Evolutionary conservation across 2,888 invertebrate species (phyloP).

Genomic region (Byasa hedistus): DNA sequence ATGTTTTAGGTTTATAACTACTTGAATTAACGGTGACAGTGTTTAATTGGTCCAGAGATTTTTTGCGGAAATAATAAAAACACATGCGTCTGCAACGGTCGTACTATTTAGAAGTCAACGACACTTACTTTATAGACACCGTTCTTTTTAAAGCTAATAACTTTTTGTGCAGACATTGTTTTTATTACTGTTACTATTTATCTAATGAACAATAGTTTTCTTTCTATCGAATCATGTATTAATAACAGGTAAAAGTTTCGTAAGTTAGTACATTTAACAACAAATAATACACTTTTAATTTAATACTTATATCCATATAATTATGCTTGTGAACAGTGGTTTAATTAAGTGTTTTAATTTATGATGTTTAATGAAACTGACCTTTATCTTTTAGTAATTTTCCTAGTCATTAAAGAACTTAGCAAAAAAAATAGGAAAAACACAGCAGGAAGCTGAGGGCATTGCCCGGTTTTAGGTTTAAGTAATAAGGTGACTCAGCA

Average conservation of each 20-base stretch:
- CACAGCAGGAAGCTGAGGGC: conserved; percentile 60
- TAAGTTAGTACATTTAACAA: too few species aligned
- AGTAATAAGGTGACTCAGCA: conserved; percentile 52
- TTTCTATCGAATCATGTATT: neutral
- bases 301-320: too few species aligned
- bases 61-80: conserved; percentile 40
- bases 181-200: neutral
- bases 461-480: conserved; percentile 71
- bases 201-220: neutral
- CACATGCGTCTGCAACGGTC: conserved; percentile 44
- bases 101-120: conserved; percentile 57
- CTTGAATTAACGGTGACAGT: neutral
- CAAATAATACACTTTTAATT: too few species aligned
- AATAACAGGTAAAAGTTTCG: neutral
- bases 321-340: neutral
- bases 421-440: conserved; percentile 51
- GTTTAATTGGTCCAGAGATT: conserved; percentile 12
- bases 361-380: neutral
- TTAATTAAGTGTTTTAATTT: neutral
- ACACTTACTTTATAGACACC: conserved; percentile 38
- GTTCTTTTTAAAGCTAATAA: conserved; percentile 15
- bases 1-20: neutral
- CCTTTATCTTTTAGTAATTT: neutral
- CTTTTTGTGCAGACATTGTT: neutral
- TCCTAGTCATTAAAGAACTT: neutral